These are phyloP conservation scores for Danaus plexippus DNA, from an alignment of 1,140 invertebrate species.

Conservation along the genomic window DNA sequence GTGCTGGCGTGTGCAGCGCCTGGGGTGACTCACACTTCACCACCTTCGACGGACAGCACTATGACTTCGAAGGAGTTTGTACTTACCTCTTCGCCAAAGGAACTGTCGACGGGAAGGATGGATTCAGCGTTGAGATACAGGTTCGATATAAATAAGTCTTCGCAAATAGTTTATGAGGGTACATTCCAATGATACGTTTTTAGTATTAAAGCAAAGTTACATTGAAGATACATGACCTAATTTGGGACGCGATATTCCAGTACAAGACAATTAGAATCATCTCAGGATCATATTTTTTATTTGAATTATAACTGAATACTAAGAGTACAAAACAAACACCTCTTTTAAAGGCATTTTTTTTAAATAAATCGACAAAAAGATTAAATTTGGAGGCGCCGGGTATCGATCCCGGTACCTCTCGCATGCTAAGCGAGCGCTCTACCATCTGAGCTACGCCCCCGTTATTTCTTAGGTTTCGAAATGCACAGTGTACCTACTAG, in stretches of 20 bases:
- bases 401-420: slow-evolving; percentile 89
- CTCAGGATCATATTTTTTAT: too few relatives aligned
- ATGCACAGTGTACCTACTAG: not conserved
- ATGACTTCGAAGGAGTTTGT: slow-evolving; percentile 90
- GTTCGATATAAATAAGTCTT: slow-evolving; percentile 34
- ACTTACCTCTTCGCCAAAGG: slow-evolving; percentile 88
- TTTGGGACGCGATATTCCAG: too few relatives aligned
- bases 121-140: slow-evolving; percentile 81
- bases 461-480: slow-evolving; percentile 2
- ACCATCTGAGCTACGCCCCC: slow-evolving; percentile 65
- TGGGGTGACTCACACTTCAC: slow-evolving; percentile 92
- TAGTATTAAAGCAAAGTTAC: too few relatives aligned
- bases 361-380: slow-evolving; percentile 6
- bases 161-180: too few relatives aligned
- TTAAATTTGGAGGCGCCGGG: slow-evolving; percentile 39
- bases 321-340: too few relatives aligned
- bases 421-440: slow-evolving; percentile 90
- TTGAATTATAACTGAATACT: too few relatives aligned
- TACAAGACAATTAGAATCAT: too few relatives aligned
- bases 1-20: slow-evolving; percentile 80
- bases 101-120: slow-evolving; percentile 71
- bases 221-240: too few relatives aligned
- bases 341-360: not conserved
- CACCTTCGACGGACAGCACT: slow-evolving; percentile 88
- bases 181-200: too few relatives aligned